These are phyloP conservation scores for Troilus luridus DNA, from an alignment of 2,888 invertebrate genomes.

Conservation along the genomic window DNA sequence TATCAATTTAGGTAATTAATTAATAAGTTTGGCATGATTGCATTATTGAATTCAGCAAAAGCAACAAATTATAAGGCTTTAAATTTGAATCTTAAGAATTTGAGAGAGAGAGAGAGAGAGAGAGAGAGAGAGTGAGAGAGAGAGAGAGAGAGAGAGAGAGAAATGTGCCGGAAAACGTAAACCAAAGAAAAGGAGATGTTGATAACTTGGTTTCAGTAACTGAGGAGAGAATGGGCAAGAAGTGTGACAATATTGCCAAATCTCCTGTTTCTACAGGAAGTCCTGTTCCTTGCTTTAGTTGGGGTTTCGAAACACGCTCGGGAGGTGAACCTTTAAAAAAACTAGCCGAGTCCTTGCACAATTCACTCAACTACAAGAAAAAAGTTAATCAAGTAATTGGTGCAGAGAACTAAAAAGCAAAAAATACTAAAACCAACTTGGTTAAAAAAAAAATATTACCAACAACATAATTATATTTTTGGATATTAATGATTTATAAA, in stretches of 20 bases:
- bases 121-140: no score
- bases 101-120: no score
- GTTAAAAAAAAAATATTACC: no score
- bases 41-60: no score
- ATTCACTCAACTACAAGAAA: not conserved
- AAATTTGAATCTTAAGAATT: no score
- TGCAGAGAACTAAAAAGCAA: no score
- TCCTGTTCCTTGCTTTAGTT: constrained; percentile 42
- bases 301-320: not conserved
- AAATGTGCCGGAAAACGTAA: not conserved
- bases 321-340: not conserved
- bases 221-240: constrained; percentile 31
- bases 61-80: no score
- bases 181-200: not conserved
- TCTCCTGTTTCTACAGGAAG: constrained; percentile 52
- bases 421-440: not conserved
- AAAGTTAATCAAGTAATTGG: no score
- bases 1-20: no score
- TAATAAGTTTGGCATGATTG: no score
- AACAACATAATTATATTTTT: no score
- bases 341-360: not conserved
- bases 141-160: not conserved
- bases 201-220: not conserved
- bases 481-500: no score
- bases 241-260: constrained; percentile 51